Base-by-base conservation (phyloP, 2,888 invertebrate genomes). In the Diadegma fenestrale region DNA sequence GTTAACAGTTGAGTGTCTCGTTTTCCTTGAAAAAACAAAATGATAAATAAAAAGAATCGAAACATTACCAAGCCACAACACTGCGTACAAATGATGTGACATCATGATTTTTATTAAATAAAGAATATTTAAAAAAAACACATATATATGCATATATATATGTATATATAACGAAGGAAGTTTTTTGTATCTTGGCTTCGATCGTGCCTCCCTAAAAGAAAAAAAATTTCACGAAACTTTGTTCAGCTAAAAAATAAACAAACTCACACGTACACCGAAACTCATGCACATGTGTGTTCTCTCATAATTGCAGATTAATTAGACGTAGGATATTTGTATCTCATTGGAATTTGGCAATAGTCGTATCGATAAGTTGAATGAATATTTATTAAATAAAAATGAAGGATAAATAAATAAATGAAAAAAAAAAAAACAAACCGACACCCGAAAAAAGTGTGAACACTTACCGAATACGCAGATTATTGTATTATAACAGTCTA, bases 11-110 rank as follows among this genome's bases (percentile, higher is more conserved):
- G 43, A 83, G 77, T 83, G 63, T 84, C 84, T 83, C 72, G 83
- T 81, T 83, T 79, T 83, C 68, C 66, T 81, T 80, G 48, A 85
- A 75, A 48, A 69, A 69, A 69, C 33, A n/a, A 78, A 81, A n/a
- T n/a, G n/a, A n/a, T n/a, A 85, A 81, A 71, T 33, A 71, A 33
- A 71, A 64, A 64, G 77, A 81, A 76, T 85, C 82, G 73, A 80
- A 84, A 85, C 79, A 87, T 87, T 86, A 87, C 73, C 82, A 84
- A 87, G 86, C 87, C 87, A 87, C 82, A 84, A 88, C 86, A 88
- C 85, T 88, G 87, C 87, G 87, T 87, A 87, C 87, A 85, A 88
- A 88, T 87, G 80, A 87, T 86, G 85, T 88, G 84, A 88, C 79
- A 85, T 86, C 84, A 87, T 87, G 84, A 87, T 87, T 87, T 87